Conservation (phyloP, 1,140 invertebrate species). For the Drosophila truncata region DNA sequence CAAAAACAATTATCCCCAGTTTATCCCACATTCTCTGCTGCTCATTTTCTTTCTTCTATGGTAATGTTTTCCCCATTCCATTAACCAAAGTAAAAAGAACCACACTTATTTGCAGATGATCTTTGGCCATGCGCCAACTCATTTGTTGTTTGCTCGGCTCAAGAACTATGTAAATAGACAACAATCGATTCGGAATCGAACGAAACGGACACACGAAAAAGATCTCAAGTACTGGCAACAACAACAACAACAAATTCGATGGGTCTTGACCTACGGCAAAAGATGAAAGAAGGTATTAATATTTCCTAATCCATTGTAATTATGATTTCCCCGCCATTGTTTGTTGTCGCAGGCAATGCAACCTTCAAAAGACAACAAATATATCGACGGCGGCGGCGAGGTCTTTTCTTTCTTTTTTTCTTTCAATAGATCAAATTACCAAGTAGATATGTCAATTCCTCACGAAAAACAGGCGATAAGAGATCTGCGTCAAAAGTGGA, state of each 20-base stretch:
- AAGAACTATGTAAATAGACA: slow-evolving; percentile 61
- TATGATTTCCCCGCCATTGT: slow-evolving; percentile 72
- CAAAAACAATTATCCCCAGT: slow-evolving; percentile 30
- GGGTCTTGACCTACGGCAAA: slow-evolving; percentile 47
- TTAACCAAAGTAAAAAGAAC: slow-evolving; percentile 10
- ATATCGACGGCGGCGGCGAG: slow-evolving; percentile 34
- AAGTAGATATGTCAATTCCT: slow-evolving; percentile 79
- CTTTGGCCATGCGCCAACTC: slow-evolving; percentile 68
- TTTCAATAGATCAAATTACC: slow-evolving; percentile 75
- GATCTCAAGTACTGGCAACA: slow-evolving; percentile 52
- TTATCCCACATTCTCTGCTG: slow-evolving; percentile 20
- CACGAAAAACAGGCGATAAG: slow-evolving; percentile 68
- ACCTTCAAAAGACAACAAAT: slow-evolving; percentile 57
- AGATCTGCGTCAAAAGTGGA: slow-evolving; percentile 62
- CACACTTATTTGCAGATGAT: slow-evolving; percentile 53
- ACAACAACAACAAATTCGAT: slow-evolving; percentile 19
- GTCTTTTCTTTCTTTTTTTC: slow-evolving; percentile 15
- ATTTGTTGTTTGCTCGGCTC: slow-evolving; percentile 65
- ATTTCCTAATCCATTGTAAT: slow-evolving; percentile 82
- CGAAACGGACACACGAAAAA: slow-evolving; percentile 20
- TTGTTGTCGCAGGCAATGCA: slow-evolving; percentile 71
- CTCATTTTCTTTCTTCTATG: not conserved
- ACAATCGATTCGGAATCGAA: slow-evolving; percentile 10
- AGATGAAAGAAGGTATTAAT: slow-evolving; percentile 78
- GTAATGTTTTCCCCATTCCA: not conserved